Evolutionary conservation across 1,140 invertebrate genomes (phyloP), one percentile per base, ranked within the genome.

Genomic region (Pinna nobilis): DNA sequence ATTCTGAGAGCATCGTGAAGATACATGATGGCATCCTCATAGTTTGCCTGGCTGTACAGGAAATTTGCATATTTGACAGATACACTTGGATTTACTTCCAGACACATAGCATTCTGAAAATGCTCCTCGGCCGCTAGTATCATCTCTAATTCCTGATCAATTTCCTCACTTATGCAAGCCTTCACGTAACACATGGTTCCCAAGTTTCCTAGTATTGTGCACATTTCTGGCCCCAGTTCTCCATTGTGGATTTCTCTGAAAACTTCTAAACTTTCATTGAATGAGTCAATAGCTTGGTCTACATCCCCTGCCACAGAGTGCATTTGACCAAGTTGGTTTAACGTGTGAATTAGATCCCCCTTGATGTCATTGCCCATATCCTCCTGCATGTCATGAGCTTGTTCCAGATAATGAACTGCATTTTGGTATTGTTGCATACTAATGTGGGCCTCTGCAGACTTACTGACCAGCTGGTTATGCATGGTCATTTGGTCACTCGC

Each of bases 121-220:
- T 86, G 81, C 33, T 83, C 70, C 53, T 87, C 85, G 15, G 85
- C 78, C 9, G 75, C 65, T 0, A 81, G 64, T 32, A 82, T 86
- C 85, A 87, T 86, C 68, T 84, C 79, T 30, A 84, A 47, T 57
- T 85, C 84, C n/a, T 81, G 76, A 23, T 82, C 81, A 9, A 82
- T 74, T 20, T 80, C 80, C 49, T 87, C 86, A 66, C 82, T 80
- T 23, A 86, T 77, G 63, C 84, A 87, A 1, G 86, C 86, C 71
- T 87, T 87, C n/a, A 87, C 86, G 68, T 87, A 86, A 55, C 82
- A 86, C 77, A 87, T 85, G 35, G 86, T 82, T 20, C 84, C 86
- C 50, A 87, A 73, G 55, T 86, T 86, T 9, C 85, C 85, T n/a
- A 86, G 64, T 3, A 82, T 86, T 18, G 78, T 72, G 59, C 81